Percentiles rank a stretch among this genome's conserved stretches.
Evolutionary conservation across 2,113 vertebrate species (phyloP).

Genomic region (Pao palembangensis): DNA sequence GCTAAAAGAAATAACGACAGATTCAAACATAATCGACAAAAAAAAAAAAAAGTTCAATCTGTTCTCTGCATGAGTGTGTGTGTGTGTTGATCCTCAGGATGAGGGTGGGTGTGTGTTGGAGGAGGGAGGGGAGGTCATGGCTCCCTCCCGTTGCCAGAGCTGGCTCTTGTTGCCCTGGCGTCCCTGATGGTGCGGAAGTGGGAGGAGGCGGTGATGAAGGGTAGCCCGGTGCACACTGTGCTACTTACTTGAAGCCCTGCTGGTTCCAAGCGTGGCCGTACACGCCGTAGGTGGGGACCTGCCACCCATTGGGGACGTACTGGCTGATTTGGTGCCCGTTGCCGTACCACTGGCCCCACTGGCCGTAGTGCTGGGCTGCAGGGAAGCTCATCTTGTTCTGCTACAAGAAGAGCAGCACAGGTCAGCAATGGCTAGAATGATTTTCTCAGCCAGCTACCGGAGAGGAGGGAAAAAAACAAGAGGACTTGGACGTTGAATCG

Average conservation of each 20-base stretch:
- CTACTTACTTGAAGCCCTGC: slow-evolving; percentile 93
- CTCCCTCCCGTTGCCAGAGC: slow-evolving; percentile 49
- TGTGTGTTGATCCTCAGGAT: slow-evolving; percentile 45
- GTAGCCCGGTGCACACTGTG: slow-evolving; percentile 47
- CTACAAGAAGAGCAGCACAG: slow-evolving; percentile 32
- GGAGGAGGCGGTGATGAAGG: slow-evolving; percentile 42
- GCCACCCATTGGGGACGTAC: slow-evolving; percentile 96
- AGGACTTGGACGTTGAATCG: not conserved
- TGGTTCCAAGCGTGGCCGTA: slow-evolving; percentile 96
- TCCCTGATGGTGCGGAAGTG: slow-evolving; percentile 41
- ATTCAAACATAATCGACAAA: not conserved
- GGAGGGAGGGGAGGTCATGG: slow-evolving; percentile 12
- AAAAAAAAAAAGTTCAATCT: not conserved
- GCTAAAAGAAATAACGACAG: not conserved
- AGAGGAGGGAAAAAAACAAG: too few relatives aligned
- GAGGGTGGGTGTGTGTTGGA: slow-evolving; percentile 18
- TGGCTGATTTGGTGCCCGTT: slow-evolving; percentile 91
- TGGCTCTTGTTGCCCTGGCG: slow-evolving; percentile 47
- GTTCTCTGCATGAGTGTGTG: slow-evolving; percentile 9
- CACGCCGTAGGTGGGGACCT: slow-evolving; percentile 90
- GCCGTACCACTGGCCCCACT: slow-evolving; percentile 97
- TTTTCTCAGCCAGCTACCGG: too few relatives aligned
- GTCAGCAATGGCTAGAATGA: not conserved
- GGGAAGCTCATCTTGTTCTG: slow-evolving; percentile 92
- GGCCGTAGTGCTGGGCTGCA: slow-evolving; percentile 87